These are phyloP conservation scores for Lepus americanus DNA, from an alignment of 2,113 vertebrate species.

Conservation along the genomic window DNA sequence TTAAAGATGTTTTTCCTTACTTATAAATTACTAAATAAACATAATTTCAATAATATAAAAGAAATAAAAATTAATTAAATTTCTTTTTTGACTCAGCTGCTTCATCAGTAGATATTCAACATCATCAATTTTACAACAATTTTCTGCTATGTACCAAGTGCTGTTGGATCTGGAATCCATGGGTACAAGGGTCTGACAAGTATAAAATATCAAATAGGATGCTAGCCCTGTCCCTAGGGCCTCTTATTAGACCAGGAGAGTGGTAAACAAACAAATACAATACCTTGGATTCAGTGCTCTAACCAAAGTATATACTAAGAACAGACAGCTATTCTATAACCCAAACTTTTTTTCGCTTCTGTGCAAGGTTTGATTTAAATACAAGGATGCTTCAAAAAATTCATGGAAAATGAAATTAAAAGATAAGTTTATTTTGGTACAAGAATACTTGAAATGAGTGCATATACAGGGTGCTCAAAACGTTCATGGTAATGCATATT, in stretches of 20 bases:
- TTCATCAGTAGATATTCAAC: not conserved
- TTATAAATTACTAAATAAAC: not conserved
- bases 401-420: too few species aligned
- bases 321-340: not conserved
- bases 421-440: too few species aligned
- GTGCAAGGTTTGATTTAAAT: not conserved
- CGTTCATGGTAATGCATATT: too few species aligned
- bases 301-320: not conserved
- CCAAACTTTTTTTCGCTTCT: not conserved
- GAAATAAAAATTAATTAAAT: not conserved
- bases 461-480: too few species aligned
- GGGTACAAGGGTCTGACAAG: not conserved
- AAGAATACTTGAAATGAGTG: too few species aligned
- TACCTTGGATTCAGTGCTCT: not conserved
- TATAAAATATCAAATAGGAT: not conserved
- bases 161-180: not conserved
- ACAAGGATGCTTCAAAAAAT: too few species aligned
- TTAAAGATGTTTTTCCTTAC: not conserved
- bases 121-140: not conserved
- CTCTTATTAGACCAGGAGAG: not conserved
- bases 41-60: conserved; percentile 3
- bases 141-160: not conserved
- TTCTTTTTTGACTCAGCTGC: not conserved
- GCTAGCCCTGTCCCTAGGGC: not conserved
- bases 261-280: not conserved